Evolutionary conservation across 2,888 invertebrate species (phyloP).

Genomic region (Phoenoteleia sp.): DNA sequence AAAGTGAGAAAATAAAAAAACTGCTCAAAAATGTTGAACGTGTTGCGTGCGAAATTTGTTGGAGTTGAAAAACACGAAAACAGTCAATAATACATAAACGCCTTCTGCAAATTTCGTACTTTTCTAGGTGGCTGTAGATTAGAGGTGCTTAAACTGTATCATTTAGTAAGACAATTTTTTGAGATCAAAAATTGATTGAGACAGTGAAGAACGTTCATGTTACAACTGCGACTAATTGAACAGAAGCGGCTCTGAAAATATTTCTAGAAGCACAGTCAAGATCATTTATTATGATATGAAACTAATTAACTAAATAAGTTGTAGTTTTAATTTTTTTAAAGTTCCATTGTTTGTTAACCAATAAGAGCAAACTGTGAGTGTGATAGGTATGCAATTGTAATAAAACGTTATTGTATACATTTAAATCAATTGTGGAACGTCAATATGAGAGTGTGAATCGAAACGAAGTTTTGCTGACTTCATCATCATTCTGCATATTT

Average conservation of each 20-base stretch:
- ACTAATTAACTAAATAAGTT: constrained; percentile 20
- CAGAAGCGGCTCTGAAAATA: constrained; percentile 50
- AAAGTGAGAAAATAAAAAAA: constrained; percentile 32
- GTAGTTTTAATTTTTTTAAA: constrained; percentile 11
- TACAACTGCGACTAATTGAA: constrained; percentile 21
- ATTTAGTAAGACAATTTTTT: constrained; percentile 52
- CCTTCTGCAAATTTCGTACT: constrained; percentile 67
- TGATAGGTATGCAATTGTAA: constrained; percentile 27
- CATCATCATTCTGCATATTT: not conserved
- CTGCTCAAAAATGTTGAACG: constrained; percentile 70
- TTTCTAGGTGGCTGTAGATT: constrained; percentile 66
- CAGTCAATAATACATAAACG: constrained; percentile 49
- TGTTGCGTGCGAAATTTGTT: constrained; percentile 63
- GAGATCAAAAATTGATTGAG: constrained; percentile 13
- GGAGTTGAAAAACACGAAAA: constrained; percentile 12
- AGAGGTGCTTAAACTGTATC: constrained; percentile 67
- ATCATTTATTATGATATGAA: not conserved
- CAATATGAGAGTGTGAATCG: constrained; percentile 4
- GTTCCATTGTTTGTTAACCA: not conserved
- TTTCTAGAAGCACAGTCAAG: not conserved
- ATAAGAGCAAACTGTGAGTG: constrained; percentile 19
- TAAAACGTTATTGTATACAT: constrained; percentile 22
- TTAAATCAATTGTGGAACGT: constrained; percentile 9
- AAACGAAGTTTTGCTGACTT: not conserved
- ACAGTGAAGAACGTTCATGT: not conserved